A percentile compares a stretch with the other conserved stretches of the same genome.
phyloP scores from a whole-genome alignment of 2,113 vertebrate genomes.

The Calyptommatus sinebrachiatus region DNA sequence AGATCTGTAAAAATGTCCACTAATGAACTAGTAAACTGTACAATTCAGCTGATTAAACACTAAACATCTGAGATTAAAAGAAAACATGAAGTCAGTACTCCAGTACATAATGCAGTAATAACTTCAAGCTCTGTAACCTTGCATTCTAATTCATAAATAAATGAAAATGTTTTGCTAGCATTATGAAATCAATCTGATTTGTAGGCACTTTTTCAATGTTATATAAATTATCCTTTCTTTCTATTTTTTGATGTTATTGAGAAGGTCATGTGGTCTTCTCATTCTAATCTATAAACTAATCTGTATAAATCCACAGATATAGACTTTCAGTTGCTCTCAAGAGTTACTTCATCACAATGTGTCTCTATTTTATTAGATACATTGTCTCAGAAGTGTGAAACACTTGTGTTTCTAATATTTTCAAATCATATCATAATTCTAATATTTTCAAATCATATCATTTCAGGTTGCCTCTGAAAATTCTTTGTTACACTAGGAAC shows the following conservation, averaged over 20 bases:
- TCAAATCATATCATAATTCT: neutral
- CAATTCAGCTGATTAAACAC: neutral
- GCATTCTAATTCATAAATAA: neutral
- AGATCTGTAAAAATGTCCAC: neutral
- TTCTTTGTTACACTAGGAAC: neutral
- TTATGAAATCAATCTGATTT: slow-evolving; percentile 4
- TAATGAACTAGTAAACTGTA: slow-evolving; percentile 4
- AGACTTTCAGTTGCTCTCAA: neutral
- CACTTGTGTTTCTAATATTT: neutral
- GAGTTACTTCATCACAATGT: neutral
- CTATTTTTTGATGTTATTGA: neutral
- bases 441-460: neutral
- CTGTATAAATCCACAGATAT: neutral
- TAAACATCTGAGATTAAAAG: neutral
- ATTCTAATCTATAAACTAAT: neutral
- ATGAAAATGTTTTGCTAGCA: slow-evolving; percentile 3
- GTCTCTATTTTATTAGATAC: neutral
- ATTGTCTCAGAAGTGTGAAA: neutral
- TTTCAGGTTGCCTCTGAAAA: neutral
- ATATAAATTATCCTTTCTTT: neutral
- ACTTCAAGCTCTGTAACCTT: neutral
- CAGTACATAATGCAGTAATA: neutral
- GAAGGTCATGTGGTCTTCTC: neutral
- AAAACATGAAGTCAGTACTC: neutral
- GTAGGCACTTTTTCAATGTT: neutral